Evolutionary conservation across 2,888 invertebrate species (phyloP), one percentile per base, ranked within the genome.

Genomic region (Ametastegia equiseti): DNA sequence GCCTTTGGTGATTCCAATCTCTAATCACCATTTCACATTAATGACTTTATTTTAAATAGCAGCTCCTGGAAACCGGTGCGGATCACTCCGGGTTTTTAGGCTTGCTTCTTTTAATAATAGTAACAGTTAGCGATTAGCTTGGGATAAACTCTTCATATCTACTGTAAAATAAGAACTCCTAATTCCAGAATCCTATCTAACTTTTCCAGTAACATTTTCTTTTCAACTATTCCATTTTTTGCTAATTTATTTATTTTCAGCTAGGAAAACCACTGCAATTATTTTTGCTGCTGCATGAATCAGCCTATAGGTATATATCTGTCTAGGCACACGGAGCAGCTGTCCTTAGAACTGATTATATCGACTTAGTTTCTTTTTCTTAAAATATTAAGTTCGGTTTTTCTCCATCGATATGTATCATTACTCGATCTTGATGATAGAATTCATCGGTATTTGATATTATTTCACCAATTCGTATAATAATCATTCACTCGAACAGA

Each of bases 251-350:
- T 60, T 90, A 90, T 89, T 91, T 91, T 89, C 91, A 91, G 91
- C 90, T 86, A 80, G 80, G 36, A 89, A 88, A 87, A 13, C 15
- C 86, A 87, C 88, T 88, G 88, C 91, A 89, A 90, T 89, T 89
- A 88, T 60, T 23, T 89, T 91, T 90, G 90, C 88, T 90, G 90
- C 89, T 91, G 91, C 91, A 91, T 91, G 91, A 88, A 85, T 84
- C 7, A 87, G 88, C 86, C 89, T 89, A 86, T 30, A 60, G 30
- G 27, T 60, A 60, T 30, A 60, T 60, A 60, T 75, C 85, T 91
- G 89, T 90, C 90, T 90, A 89, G 88, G 88, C 89, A 86, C 91
- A 90, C 90, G 91, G 91, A 91, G 91, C 91, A 91, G 91, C 89
- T 90, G 87, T 91, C 89, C 82, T 86, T 86, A 63, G 60, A 78